Evolutionary conservation across 2,113 vertebrate species (phyloP), one percentile per base, ranked within the genome.

Genomic region (Puma concolor): DNA sequence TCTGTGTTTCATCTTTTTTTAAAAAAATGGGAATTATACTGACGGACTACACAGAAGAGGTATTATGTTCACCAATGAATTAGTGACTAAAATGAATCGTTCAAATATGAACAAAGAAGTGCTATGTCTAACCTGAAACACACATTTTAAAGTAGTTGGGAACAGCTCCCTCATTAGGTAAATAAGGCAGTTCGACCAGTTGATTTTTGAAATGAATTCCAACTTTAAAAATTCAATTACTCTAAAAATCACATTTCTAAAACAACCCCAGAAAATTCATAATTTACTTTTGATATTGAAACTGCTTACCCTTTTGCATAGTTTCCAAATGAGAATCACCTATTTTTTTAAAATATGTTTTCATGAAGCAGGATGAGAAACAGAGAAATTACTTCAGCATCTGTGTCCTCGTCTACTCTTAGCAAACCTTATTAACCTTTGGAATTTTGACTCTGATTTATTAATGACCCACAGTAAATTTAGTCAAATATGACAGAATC

Each of bases 141-240:
- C 50, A 88, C 33, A 57, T 93, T 94, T 96, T 63, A 31, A 92
- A 80, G 69, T 69, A 33, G 25, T n/a, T 94, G 64, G 71, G 33
- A 84, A 76, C 16, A 38, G 64, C 79, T 79, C 48, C 27, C 60
- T 85, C 25, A 84, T 48, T 79, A 60, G 80, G 36, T 83, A 93
- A 95, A 95, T 93, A 91, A 87, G 33, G 67, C 57, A 41, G 25
- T 84, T 94, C 0, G 3, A 81, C n/a, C 48, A 48, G 52, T 23
- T 44, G 31, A 88, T 66, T 97, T 96, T 83, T 87, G 13, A 97
- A 97, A 77, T 88, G 71, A 64, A 80, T 60, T 86, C 9, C 12
- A 88, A 36, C 33, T 85, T 89, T 7, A 94, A 97, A 96, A 66
- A 80, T 74, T 54, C 12, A 89, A 64, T 91, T 93, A 88, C 36